Evolutionary conservation across 2,113 vertebrate species (phyloP).

Genomic region (Crotalus helleri): DNA sequence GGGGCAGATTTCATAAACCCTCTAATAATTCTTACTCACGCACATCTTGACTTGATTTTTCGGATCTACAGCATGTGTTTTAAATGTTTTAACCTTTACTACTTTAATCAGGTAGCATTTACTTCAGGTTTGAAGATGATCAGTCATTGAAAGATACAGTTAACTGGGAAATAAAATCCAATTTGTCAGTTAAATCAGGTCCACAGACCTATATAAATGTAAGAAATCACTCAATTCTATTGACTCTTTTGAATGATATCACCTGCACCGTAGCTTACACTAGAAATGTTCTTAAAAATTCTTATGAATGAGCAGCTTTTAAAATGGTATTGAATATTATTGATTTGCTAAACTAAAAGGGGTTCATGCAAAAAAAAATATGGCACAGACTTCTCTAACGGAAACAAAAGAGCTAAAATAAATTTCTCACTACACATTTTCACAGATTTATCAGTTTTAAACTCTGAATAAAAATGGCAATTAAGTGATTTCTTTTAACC

Average conservation of each 20-base stretch:
- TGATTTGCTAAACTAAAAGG: background rate
- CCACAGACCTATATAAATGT: constrained; percentile 49
- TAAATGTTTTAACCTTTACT: constrained; percentile 76
- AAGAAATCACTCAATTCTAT: constrained; percentile 51
- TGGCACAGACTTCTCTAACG: background rate
- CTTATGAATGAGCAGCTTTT: background rate
- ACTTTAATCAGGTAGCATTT: constrained; percentile 76
- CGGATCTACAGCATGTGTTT: constrained; percentile 72
- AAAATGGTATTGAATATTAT: background rate
- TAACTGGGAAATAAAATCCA: constrained; percentile 65
- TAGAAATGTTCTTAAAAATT: constrained; percentile 36
- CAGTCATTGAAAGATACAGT: constrained; percentile 66
- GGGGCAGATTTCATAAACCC: constrained; percentile 71
- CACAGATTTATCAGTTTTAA: background rate
- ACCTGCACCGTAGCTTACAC: constrained; percentile 4
- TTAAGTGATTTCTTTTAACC: background rate
- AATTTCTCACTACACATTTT: background rate
- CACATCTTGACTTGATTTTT: constrained; percentile 78
- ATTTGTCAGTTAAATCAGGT: constrained; percentile 66
- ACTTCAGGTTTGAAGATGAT: constrained; percentile 69
- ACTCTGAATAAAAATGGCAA: background rate
- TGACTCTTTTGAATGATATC: constrained; percentile 46
- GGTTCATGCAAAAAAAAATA: background rate
- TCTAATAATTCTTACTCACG: constrained; percentile 76
- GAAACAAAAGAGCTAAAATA: background rate